Percentiles rank a stretch among this genome's conserved stretches.
Evolutionary conservation across 2,888 invertebrate species (phyloP).

Genomic region (Cantharis nigra): DNA sequence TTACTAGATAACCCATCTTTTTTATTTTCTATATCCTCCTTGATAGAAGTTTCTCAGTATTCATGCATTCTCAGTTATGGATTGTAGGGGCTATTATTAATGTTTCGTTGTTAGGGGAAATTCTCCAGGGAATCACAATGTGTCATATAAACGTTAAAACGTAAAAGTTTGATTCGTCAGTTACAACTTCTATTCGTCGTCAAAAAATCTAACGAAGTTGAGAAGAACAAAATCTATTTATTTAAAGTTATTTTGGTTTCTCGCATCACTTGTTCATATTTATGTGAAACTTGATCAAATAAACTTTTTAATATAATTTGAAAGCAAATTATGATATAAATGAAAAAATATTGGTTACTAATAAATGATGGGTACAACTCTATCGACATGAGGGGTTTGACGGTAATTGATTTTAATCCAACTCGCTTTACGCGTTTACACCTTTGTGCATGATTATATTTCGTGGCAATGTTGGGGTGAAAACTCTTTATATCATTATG

Average conservation of each 20-base stretch:
- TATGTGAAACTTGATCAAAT: not conserved
- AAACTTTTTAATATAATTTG: not conserved
- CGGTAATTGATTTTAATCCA: conserved; percentile 19
- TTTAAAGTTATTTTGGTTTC: conserved; percentile 13
- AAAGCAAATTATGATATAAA: not conserved
- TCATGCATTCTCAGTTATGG: conserved; percentile 7
- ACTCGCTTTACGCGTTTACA: conserved; percentile 11
- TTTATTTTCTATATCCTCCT: not conserved
- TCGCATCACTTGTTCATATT: not conserved
- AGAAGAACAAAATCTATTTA: conserved; percentile 6
- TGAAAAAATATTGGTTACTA: not conserved
- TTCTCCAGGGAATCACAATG: conserved; percentile 19
- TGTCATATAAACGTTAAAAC: conserved; percentile 19
- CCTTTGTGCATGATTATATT: conserved; percentile 13
- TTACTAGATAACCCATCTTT: conserved; percentile 10
- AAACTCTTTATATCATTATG: conserved; percentile 10
- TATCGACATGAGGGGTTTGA: conserved; percentile 7
- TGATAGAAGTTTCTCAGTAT: conserved; percentile 2
- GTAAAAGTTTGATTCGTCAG: conserved; percentile 19
- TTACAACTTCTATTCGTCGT: conserved; percentile 15
- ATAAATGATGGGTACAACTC: conserved; percentile 7
- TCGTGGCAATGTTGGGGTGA: conserved; percentile 4
- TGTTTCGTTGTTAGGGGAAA: conserved; percentile 17
- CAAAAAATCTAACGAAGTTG: conserved; percentile 5
- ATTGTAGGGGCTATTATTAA: conserved; percentile 20